Conservation (phyloP, 1,140 invertebrate genomes). For the Propsilocerus akamusi region DNA sequence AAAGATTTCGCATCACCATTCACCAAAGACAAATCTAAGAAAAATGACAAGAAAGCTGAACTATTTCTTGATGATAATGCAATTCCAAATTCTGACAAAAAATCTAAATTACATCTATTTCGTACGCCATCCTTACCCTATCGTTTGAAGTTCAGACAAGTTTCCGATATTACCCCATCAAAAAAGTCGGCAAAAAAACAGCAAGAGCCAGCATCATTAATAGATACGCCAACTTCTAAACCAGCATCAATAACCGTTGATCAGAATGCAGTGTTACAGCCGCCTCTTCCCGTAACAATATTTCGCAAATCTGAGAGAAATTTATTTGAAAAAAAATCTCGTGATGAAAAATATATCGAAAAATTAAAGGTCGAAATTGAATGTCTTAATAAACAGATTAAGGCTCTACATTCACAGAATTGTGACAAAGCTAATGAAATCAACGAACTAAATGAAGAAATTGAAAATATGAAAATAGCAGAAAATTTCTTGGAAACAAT, state of each 20-base stretch:
- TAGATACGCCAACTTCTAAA: neutral
- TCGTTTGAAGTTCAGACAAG: slow-evolving; percentile 1
- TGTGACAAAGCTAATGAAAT: neutral
- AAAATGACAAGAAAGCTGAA: neutral
- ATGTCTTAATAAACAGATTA: neutral
- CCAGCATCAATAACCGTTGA: neutral
- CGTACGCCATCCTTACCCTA: neutral
- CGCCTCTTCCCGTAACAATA: neutral
- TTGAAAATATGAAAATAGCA: neutral
- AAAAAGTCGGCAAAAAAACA: neutral
- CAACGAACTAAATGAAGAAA: neutral
- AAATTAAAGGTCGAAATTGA: neutral
- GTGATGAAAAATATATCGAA: neutral
- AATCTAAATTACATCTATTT: neutral
- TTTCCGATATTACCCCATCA: neutral
- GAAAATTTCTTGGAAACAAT: neutral
- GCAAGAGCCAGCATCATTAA: neutral
- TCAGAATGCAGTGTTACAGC: neutral
- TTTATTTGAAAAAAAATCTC: neutral
- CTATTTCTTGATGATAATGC: neutral
- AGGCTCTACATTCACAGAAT: neutral
- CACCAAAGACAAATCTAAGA: neutral
- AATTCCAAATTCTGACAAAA: neutral
- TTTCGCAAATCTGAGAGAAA: neutral
- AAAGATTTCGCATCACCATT: slow-evolving; percentile 1